Base-by-base conservation (phyloP, 2,888 invertebrate species). In the Lagria hirta region DNA sequence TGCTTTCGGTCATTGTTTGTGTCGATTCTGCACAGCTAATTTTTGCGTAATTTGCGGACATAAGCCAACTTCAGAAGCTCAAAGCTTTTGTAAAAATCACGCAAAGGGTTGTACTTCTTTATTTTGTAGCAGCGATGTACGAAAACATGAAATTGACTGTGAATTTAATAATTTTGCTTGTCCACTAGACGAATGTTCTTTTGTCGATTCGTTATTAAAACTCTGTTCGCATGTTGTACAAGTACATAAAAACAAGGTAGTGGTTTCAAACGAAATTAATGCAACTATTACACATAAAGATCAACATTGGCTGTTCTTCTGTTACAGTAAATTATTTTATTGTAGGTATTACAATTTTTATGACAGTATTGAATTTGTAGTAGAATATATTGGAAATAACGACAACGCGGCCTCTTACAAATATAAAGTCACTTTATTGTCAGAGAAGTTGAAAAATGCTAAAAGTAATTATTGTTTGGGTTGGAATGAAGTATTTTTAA, bases 261-360 rank as follows among this genome's bases (percentile, higher is more conserved):
- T 54, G 15, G 23, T 30, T 15, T 45, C 46, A 3, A 52, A 54
- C 37, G 55, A 59, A 20, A 23, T 58, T 1, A 48, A 27, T 1
- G 57, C 44, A 22, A 55, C 17, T n/a, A 42, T 61, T 8, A 34
- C 37, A 1, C 37, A 38, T n/a, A 54, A 48, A 35, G 64, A 66
- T 46, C 48, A 61, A 27, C 38, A 24, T 2, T 51, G 64, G 28
- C 52, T 60, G 13, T 48, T 65, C 40, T 20, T 59, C 11, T 61
- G 55, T 20, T 47, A 59, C 33, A 54, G 56, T n/a, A 52, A 48
- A 24, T 48, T 65, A 7, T 66, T 66, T 43, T 58, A 54, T 32
- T 62, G 61, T 41, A 56, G 56, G 4, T 61, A 59, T 46, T 64
- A 54, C 42, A 53, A 57, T 42, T 65, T 58, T 35, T 55, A 52